Percentiles rank a stretch among this genome's conserved stretches.
phyloP scores from a whole-genome alignment of 2,113 vertebrate genomes.

The Boulengerochromis microlepis region DNA sequence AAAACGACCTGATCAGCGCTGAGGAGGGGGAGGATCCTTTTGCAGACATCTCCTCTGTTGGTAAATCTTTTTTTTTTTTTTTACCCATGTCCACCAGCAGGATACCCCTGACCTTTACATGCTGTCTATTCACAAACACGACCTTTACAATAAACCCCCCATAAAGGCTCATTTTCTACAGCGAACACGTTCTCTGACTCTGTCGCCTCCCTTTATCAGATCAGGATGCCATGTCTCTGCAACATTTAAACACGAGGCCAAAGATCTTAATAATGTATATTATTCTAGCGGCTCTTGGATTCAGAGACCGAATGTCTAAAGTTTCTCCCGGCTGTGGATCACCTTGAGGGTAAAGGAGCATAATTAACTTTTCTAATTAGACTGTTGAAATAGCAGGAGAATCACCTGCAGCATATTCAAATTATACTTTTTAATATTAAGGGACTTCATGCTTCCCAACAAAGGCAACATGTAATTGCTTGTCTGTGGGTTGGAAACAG shows the following conservation, averaged over 20 bases:
- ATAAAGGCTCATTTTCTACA: neutral
- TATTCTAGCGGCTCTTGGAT: neutral
- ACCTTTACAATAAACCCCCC: constrained; percentile 20
- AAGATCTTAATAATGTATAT: neutral
- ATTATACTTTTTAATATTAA: constrained; percentile 20
- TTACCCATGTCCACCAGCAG: neutral
- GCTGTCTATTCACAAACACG: neutral
- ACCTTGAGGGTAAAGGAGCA: neutral
- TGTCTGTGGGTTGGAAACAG: neutral
- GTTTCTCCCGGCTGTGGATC: neutral
- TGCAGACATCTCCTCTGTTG: constrained; percentile 87
- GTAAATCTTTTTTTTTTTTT: constrained; percentile 69
- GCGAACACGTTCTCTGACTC: neutral
- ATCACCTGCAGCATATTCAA: constrained; percentile 33
- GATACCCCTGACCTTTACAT: constrained; percentile 2
- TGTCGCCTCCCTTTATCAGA: neutral
- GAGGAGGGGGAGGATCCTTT: constrained; percentile 93
- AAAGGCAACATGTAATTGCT: constrained; percentile 22
- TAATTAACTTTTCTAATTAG: constrained; percentile 57
- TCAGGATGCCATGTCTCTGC: neutral
- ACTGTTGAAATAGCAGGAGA: neutral
- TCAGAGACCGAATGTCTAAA: neutral
- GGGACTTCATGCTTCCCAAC: neutral
- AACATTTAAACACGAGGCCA: neutral
- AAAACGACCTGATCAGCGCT: constrained; percentile 87